A percentile compares a stretch with the other conserved stretches of the same genome.
phyloP scores from a whole-genome alignment of 2,113 vertebrate species.

The Cygnus buccinator region DNA sequence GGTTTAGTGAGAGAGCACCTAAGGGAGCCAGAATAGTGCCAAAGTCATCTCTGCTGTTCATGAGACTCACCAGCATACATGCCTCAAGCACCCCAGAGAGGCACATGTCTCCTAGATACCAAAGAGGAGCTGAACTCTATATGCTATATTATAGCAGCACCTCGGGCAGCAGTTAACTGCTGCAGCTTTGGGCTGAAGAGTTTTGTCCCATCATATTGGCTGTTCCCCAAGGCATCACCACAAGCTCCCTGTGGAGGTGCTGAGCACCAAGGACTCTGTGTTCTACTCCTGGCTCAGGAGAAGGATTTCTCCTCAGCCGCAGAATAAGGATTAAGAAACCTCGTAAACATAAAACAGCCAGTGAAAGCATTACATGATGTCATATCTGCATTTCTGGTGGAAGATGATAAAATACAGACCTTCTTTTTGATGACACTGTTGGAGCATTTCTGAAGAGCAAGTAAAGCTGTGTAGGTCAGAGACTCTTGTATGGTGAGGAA shows the following conservation, averaged over 20 bases:
- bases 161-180: background rate
- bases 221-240: background rate
- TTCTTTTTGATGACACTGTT: constrained; percentile 80
- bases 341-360: background rate
- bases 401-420: constrained; percentile 70
- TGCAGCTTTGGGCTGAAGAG: background rate
- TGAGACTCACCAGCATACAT: background rate
- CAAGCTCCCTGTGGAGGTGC: background rate
- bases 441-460: constrained; percentile 82
- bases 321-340: background rate
- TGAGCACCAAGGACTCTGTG: background rate
- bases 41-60: background rate
- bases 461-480: constrained; percentile 87
- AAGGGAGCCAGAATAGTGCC: background rate
- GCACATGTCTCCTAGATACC: background rate
- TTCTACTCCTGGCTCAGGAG: background rate
- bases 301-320: background rate
- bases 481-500: constrained; percentile 92
- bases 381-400: background rate
- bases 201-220: background rate
- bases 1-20: background rate
- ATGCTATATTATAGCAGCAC: background rate
- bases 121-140: background rate
- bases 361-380: background rate
- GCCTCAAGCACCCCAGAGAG: background rate